phyloP scores from a whole-genome alignment of 2,113 vertebrate genomes.

The Callithrix jacchus region DNA sequence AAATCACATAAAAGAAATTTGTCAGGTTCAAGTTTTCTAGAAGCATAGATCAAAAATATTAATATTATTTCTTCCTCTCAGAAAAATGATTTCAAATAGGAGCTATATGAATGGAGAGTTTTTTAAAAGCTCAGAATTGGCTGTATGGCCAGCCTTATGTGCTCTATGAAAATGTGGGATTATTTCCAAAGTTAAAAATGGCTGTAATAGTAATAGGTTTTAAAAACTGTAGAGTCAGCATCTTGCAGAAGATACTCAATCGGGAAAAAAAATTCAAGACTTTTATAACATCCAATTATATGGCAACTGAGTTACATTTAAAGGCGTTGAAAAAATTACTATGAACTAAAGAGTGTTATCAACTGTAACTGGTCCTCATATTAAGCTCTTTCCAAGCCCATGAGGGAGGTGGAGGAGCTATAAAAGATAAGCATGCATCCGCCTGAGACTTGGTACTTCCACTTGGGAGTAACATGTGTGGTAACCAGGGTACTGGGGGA shows the following conservation, averaged over 20 bases:
- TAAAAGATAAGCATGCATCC: not conserved
- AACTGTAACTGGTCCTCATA: not conserved
- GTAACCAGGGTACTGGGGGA: not conserved
- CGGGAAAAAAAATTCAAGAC: not conserved
- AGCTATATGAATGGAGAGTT: not conserved
- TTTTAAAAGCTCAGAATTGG: not conserved
- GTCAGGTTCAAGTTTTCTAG: not conserved
- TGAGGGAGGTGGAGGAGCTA: not conserved
- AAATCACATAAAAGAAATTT: constrained; percentile 30
- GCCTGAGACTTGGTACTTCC: not conserved
- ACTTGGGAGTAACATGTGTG: not conserved
- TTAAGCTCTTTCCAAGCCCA: not conserved
- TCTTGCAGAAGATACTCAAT: constrained; percentile 25
- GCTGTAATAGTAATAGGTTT: constrained; percentile 9
- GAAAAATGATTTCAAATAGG: not conserved
- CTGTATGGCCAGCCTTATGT: not conserved
- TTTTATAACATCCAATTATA: constrained; percentile 12
- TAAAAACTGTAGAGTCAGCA: constrained; percentile 12
- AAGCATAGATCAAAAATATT: not conserved
- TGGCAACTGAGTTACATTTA: constrained; percentile 46
- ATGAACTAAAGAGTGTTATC: not conserved
- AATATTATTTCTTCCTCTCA: not conserved
- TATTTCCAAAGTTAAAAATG: constrained; percentile 47
- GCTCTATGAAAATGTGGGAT: not conserved
- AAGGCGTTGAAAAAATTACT: not conserved